Base-by-base conservation (phyloP, 2,113 vertebrate species). In the Bubo scandiacus region DNA sequence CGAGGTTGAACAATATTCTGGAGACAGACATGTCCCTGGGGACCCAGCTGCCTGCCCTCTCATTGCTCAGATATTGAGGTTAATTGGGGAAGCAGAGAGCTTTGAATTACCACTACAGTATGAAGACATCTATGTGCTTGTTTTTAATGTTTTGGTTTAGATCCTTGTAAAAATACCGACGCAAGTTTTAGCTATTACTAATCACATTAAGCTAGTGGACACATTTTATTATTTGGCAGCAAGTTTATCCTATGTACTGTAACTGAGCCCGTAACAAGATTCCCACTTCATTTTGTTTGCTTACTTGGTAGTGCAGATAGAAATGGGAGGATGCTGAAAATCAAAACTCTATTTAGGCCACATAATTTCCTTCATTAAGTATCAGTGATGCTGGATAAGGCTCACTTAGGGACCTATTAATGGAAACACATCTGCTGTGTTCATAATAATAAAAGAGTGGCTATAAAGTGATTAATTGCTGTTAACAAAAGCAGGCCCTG, bases 321-420 rank as follows among this genome's bases (percentile, higher is more conserved):
- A 67, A 81, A 91, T 0, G 62, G 87, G 91, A 95, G 92, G 80
- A 86, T 40, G 81, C 72, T 72, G 87, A 74, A 95, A 86, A 96
- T 23, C 75, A 92, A 95, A 94, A 90, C 74, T 88, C 90, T 93
- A 86, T 92, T 94, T 86, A 83, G 95, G 81, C 81, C 73, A 84
- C 79, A 80, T 93, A 95, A 96, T 95, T 92, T 94, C 81, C 91
- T 95, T 94, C 93, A 91, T 95, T 94, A 94, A 94, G 68, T 93
- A 82, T 84, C 87, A 77, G 68, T 15, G 79, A 66, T 73, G 79
- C 86, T 95, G 91, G 84, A 80, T 81, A 88, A 97, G 68, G 75
- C 83, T 97, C 96, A 94, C 94, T 95, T 47, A 34, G 86, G 94
- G 83, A 73, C 87, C 80, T 96, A 84, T 94, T 94, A 96, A 94